Conservation (phyloP, 2,113 vertebrate species). For the Chelonoidis abingdonii region DNA sequence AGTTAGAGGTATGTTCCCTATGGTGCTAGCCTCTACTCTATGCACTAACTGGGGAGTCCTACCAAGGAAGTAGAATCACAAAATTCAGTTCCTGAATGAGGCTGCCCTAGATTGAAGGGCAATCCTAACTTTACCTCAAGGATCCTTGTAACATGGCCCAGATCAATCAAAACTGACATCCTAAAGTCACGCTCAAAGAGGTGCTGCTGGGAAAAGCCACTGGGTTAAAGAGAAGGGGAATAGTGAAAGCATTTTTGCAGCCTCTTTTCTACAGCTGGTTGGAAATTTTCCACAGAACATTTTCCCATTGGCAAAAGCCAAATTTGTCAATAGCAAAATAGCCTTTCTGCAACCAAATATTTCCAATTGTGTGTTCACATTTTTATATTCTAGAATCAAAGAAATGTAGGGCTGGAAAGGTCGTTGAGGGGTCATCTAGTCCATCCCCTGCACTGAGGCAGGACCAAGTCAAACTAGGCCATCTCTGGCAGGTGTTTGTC, state of each 20-base stretch:
- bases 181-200: background rate
- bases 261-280: background rate
- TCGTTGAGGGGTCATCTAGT: background rate
- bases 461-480: background rate
- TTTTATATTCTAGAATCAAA: background rate
- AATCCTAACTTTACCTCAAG: background rate
- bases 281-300: background rate
- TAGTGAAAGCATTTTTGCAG: background rate
- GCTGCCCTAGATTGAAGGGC: background rate
- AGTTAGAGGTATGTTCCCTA: background rate
- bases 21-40: background rate
- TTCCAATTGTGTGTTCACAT: background rate
- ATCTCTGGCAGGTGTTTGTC: background rate
- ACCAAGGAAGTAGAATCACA: background rate
- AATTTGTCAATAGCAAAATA: background rate
- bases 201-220: background rate
- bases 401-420: background rate
- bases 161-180: background rate
- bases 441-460: background rate
- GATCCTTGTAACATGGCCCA: background rate
- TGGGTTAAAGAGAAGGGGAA: background rate
- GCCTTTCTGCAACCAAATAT: background rate
- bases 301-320: background rate
- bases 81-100: background rate
- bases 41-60: background rate